These are phyloP conservation scores for Ryuthela nishihirai DNA, from an alignment of 2,888 invertebrate genomes.

Conservation along the genomic window DNA sequence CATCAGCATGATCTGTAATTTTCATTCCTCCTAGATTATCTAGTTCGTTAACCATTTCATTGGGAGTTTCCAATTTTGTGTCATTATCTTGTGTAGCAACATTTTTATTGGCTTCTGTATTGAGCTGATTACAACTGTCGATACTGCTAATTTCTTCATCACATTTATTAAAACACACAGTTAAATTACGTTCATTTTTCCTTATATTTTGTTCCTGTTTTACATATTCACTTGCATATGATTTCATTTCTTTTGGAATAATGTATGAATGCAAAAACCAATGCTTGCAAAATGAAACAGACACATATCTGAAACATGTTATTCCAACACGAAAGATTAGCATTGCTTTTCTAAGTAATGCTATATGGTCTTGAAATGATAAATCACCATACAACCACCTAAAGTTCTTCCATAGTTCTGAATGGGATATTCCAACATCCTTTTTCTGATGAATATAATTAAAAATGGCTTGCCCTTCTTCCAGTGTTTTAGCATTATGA, in stretches of 20 bases:
- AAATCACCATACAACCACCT: slow-evolving; percentile 7
- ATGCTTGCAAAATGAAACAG: background rate
- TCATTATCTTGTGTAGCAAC: background rate
- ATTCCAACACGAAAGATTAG: slow-evolving; percentile 13
- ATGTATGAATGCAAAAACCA: slow-evolving; percentile 10
- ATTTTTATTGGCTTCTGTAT: background rate
- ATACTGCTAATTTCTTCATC: too few species aligned
- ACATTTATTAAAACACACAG: too few species aligned
- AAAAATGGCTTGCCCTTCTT: slow-evolving; percentile 18
- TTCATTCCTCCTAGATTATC: background rate
- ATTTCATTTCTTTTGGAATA: background rate
- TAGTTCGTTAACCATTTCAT: background rate
- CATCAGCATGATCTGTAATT: background rate
- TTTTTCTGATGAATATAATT: background rate
- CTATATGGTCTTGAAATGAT: slow-evolving; percentile 6
- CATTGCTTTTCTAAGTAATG: background rate
- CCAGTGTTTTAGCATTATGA: slow-evolving; percentile 6
- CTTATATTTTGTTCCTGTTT: too few species aligned
- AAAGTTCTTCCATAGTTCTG: slow-evolving; percentile 9
- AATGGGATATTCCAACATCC: slow-evolving; percentile 4
- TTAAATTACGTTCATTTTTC: too few species aligned
- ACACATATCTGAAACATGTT: slow-evolving; percentile 13
- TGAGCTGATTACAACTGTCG: too few species aligned
- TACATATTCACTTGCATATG: too few species aligned
- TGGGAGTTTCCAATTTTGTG: background rate